A percentile compares a stretch with the other conserved stretches of the same genome.
These are phyloP conservation scores for Archips crataeganus DNA, from an alignment of 2,888 invertebrate genomes.

Conservation along the genomic window DNA sequence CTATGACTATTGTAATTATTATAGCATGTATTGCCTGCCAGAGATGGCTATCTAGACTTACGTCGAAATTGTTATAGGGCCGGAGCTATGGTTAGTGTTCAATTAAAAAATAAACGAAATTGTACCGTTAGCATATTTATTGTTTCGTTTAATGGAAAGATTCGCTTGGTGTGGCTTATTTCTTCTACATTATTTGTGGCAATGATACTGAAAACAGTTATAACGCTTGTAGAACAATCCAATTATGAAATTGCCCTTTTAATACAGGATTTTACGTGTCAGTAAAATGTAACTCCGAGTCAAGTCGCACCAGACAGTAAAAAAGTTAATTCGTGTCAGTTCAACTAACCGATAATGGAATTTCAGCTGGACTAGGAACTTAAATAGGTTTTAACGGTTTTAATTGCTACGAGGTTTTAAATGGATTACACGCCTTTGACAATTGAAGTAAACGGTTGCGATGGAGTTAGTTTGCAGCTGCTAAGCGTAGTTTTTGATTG, in stretches of 20 bases:
- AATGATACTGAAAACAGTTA: too few relatives aligned
- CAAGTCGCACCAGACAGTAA: conserved; percentile 8
- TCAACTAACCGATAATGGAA: conserved; percentile 35
- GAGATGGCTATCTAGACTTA: too few relatives aligned
- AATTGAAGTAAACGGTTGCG: conserved; percentile 39
- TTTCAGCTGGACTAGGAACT: conserved; percentile 28
- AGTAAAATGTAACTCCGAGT: not conserved
- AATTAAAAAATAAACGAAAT: too few relatives aligned
- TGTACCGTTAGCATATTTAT: too few relatives aligned
- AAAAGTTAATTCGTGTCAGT: conserved; percentile 29
- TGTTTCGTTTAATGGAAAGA: too few relatives aligned
- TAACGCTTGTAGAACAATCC: too few relatives aligned
- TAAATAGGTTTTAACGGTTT: conserved; percentile 35
- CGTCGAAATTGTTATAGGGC: too few relatives aligned
- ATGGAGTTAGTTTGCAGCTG: conserved; percentile 64
- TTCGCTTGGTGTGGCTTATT: too few relatives aligned
- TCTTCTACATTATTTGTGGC: too few relatives aligned
- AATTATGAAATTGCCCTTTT: not conserved
- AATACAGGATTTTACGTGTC: not conserved
- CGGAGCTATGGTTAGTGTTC: too few relatives aligned
- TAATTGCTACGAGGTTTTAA: conserved; percentile 35
- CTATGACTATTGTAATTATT: too few relatives aligned
- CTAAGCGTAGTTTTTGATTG: not conserved
- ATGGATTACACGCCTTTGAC: conserved; percentile 22
- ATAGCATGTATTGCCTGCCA: too few relatives aligned